These are phyloP conservation scores for Gavialis gangeticus DNA, from an alignment of 2,113 vertebrate genomes.

Conservation along the genomic window DNA sequence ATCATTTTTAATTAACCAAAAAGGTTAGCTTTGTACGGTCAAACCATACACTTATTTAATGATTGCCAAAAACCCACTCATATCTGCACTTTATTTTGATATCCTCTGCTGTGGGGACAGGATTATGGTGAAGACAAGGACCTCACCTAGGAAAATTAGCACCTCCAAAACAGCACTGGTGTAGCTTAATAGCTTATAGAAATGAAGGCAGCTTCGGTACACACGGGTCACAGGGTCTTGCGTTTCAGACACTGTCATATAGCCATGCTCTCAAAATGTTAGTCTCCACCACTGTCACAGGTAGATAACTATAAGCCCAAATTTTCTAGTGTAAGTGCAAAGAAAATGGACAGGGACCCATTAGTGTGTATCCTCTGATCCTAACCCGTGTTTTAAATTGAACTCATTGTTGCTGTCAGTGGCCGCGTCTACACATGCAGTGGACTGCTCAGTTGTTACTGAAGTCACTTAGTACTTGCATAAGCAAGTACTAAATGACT, in stretches of 20 bases:
- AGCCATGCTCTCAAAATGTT: background rate
- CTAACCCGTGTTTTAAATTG: too few relatives aligned
- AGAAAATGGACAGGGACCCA: background rate
- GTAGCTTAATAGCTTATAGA: too few relatives aligned
- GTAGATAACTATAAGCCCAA: background rate
- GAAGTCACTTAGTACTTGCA: too few relatives aligned
- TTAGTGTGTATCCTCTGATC: background rate
- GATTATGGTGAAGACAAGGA: too few relatives aligned
- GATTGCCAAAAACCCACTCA: background rate
- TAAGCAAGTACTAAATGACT: too few relatives aligned
- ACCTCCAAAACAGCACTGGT: too few relatives aligned
- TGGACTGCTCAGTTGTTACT: too few relatives aligned
- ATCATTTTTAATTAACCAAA: background rate
- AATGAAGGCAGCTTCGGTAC: too few relatives aligned
- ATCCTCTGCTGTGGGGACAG: background rate
- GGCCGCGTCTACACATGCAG: too few relatives aligned
- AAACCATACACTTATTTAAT: background rate
- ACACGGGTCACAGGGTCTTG: too few relatives aligned
- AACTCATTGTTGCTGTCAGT: too few relatives aligned
- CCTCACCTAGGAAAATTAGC: too few relatives aligned
- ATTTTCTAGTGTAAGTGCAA: background rate
- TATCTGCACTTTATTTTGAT: background rate
- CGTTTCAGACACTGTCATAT: background rate
- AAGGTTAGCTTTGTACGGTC: background rate
- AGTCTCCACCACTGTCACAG: background rate